These are phyloP conservation scores for Drosophila neotestacea DNA, from an alignment of 2,888 invertebrate genomes.

Conservation along the genomic window DNA sequence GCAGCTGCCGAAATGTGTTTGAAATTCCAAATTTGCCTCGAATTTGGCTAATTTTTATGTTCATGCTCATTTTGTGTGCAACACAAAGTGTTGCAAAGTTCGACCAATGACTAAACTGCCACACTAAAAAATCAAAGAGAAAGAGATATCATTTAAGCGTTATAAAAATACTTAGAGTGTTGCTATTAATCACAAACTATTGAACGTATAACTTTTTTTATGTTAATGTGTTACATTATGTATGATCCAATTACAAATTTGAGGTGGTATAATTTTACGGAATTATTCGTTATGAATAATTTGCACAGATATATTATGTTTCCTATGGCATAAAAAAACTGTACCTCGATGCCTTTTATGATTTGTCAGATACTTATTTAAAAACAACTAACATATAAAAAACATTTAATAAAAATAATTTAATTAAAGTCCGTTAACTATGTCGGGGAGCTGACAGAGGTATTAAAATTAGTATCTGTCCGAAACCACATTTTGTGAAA, in stretches of 20 bases:
- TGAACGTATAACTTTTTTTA: too few species aligned
- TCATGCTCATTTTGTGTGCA: conserved; percentile 43
- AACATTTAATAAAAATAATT: neutral
- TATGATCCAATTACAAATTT: neutral
- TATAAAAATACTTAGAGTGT: neutral
- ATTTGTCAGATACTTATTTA: too few species aligned
- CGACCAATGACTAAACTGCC: neutral
- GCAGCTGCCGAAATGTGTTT: conserved; percentile 54
- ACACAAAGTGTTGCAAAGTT: conserved; percentile 36
- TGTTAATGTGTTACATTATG: too few species aligned
- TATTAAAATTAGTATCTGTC: neutral
- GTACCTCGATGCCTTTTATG: too few species aligned
- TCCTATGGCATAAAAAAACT: too few species aligned
- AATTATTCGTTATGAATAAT: too few species aligned
- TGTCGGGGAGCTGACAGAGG: neutral
- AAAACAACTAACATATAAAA: too few species aligned
- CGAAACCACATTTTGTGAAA: neutral
- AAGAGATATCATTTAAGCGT: neutral
- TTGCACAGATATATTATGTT: too few species aligned
- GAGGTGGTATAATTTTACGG: neutral
- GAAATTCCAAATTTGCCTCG: conserved; percentile 58
- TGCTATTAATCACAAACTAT: too few species aligned
- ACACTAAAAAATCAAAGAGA: neutral
- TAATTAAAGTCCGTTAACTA: neutral
- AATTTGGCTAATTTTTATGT: conserved; percentile 49